Conservation (phyloP, 1,140 invertebrate species). For the Fopius arisanus region DNA sequence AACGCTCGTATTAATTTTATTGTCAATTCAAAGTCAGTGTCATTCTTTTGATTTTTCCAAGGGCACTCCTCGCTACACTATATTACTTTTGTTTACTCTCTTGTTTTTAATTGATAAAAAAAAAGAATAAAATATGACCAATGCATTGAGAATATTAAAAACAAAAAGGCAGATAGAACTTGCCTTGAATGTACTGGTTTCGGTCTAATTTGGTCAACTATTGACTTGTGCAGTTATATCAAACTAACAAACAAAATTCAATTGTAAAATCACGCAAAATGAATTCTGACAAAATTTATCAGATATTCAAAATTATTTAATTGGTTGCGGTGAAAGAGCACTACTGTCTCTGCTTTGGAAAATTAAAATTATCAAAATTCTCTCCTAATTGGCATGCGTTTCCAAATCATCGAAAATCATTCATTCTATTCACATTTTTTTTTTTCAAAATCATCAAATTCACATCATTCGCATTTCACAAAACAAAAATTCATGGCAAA, state of each 20-base stretch:
- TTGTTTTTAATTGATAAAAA: conserved; percentile 35
- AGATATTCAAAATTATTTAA: conserved; percentile 40
- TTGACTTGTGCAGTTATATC: conserved; percentile 65
- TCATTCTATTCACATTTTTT: conserved; percentile 46
- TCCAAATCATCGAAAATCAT: conserved; percentile 63
- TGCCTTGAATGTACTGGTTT: conserved; percentile 30
- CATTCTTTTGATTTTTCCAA: conserved; percentile 51
- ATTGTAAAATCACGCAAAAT: conserved; percentile 21
- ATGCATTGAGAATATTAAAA: conserved; percentile 32
- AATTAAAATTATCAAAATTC: conserved; percentile 49
- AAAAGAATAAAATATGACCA: conserved; percentile 30
- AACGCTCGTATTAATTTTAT: conserved; percentile 8
- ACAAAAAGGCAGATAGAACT: conserved; percentile 1
- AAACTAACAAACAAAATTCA: conserved; percentile 57
- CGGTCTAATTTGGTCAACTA: conserved; percentile 41
- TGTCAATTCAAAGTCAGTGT: conserved; percentile 20
- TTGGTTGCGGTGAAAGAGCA: conserved; percentile 65
- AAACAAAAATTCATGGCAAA: conserved; percentile 16
- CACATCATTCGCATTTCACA: conserved; percentile 22
- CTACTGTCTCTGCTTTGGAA: conserved; percentile 63
- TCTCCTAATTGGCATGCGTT: conserved; percentile 66
- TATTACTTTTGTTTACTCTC: conserved; percentile 42
- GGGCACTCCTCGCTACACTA: conserved; percentile 41
- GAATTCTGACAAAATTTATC: conserved; percentile 12
- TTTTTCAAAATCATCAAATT: conserved; percentile 36